Evolutionary conservation across 2,113 vertebrate species (phyloP).

Genomic region (Otis tarda): DNA sequence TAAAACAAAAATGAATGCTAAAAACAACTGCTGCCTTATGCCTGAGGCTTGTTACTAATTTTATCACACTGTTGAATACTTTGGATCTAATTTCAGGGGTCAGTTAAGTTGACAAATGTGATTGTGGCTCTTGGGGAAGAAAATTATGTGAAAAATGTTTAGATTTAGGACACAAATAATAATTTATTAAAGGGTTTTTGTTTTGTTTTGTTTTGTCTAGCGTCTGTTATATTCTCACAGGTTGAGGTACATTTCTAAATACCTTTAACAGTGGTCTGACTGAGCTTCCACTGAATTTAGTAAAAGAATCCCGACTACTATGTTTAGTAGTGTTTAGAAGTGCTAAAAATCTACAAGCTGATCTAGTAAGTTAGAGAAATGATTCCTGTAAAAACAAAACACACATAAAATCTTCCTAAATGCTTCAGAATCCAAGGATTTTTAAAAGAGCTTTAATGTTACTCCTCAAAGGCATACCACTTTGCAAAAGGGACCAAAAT

Average conservation of each 20-base stretch:
- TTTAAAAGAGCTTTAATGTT: neutral
- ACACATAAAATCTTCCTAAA: neutral
- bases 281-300: neutral
- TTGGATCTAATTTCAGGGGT: conserved; percentile 18
- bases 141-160: neutral
- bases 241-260: neutral
- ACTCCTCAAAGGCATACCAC: neutral
- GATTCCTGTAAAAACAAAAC: neutral
- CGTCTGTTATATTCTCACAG: neutral
- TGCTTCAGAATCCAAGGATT: neutral
- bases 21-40: neutral
- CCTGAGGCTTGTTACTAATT: conserved; percentile 16
- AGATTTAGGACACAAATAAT: neutral
- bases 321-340: neutral
- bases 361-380: neutral
- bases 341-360: neutral
- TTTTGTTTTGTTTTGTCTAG: neutral
- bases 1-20: neutral
- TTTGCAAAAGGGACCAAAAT: neutral
- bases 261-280: neutral
- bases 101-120: conserved; percentile 11
- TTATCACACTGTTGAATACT: neutral
- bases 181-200: neutral
- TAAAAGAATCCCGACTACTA: neutral
- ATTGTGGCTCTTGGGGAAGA: neutral